Evolutionary conservation across 2,888 invertebrate species (phyloP).

Genomic region (Scrobipalpa atriplicella): DNA sequence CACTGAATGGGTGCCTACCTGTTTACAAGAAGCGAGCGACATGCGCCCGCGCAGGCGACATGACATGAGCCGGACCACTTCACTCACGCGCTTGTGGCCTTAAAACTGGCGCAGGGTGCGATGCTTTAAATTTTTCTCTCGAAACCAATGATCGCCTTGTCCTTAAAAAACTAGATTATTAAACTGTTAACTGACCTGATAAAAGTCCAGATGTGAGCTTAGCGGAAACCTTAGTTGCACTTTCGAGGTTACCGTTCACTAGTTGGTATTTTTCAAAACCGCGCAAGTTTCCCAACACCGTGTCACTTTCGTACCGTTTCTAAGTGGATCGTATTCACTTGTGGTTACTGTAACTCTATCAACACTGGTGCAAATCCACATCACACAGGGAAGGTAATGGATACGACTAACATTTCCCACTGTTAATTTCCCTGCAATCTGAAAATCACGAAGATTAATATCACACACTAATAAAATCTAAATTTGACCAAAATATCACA

Average conservation of each 20-base stretch:
- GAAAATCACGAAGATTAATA: slow-evolving; percentile 62
- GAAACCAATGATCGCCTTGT: too few species aligned
- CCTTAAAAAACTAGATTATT: too few species aligned
- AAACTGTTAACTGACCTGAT: slow-evolving; percentile 24
- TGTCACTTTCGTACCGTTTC: slow-evolving; percentile 75
- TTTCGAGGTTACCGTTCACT: slow-evolving; percentile 50
- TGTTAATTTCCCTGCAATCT: slow-evolving; percentile 64
- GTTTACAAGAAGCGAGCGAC: background rate
- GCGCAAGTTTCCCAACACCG: slow-evolving; percentile 69
- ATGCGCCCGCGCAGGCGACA: background rate
- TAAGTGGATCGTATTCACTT: slow-evolving; percentile 73
- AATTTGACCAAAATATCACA: slow-evolving; percentile 53
- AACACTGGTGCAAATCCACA: slow-evolving; percentile 70
- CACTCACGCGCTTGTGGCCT: background rate
- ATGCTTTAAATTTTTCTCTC: background rate
- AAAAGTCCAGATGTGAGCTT: slow-evolving; percentile 34
- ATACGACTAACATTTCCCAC: slow-evolving; percentile 70
- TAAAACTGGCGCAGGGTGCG: background rate
- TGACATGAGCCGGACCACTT: background rate
- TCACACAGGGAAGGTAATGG: slow-evolving; percentile 75
- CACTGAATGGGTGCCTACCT: background rate
- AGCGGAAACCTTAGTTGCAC: slow-evolving; percentile 45
- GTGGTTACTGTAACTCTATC: slow-evolving; percentile 77
- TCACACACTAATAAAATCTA: slow-evolving; percentile 46
- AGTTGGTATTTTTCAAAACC: slow-evolving; percentile 61